phyloP scores from a whole-genome alignment of 2,113 vertebrate genomes.

The Chunga burmeisteri region DNA sequence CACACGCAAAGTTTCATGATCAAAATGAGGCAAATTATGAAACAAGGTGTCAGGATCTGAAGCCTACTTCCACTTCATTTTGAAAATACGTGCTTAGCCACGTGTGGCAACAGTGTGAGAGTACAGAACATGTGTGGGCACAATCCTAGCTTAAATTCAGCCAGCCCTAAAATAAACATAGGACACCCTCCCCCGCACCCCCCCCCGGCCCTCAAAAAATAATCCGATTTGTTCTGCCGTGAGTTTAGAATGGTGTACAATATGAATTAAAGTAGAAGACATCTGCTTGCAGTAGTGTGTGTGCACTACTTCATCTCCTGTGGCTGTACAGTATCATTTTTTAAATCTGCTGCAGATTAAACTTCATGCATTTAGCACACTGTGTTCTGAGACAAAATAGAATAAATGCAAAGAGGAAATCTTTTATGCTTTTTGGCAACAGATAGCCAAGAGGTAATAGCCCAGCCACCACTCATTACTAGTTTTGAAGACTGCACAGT shows the following conservation, averaged over 20 bases:
- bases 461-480: background rate
- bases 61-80: background rate
- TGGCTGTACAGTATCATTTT: background rate
- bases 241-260: background rate
- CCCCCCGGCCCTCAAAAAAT: background rate
- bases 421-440: background rate
- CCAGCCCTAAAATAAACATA: slow-evolving; percentile 3
- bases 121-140: background rate
- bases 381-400: background rate
- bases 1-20: background rate
- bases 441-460: background rate
- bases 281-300: background rate
- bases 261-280: slow-evolving; percentile 13
- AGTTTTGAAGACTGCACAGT: background rate
- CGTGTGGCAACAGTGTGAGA: background rate
- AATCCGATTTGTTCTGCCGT: background rate
- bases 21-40: background rate
- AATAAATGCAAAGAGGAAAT: slow-evolving; percentile 21
- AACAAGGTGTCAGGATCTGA: background rate
- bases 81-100: background rate
- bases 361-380: slow-evolving; percentile 35
- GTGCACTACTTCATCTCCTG: background rate
- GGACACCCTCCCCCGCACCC: background rate
- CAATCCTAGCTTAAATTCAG: background rate
- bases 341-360: slow-evolving; percentile 55